Conservation (phyloP, 2,797 vertebrate genomes). For the Tamandua tetradactyla region DNA sequence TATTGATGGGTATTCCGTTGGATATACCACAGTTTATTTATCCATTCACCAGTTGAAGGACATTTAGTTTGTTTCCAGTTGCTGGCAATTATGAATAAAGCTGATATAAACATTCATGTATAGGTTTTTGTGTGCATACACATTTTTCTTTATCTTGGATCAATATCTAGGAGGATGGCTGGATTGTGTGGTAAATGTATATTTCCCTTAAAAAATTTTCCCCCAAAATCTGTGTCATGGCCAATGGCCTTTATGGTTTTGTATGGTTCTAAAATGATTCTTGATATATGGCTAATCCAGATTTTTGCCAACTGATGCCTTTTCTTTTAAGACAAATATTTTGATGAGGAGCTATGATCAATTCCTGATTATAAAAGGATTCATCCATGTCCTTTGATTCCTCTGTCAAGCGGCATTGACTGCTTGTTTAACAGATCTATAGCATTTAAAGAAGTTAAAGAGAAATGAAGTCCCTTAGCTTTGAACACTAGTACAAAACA, state of each 20-base stretch:
- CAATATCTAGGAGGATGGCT: background rate
- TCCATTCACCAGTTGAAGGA: background rate
- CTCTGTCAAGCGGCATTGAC: background rate
- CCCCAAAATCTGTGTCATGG: background rate
- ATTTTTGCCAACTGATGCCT: background rate
- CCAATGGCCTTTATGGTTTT: background rate
- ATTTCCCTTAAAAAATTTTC: background rate
- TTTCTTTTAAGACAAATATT: slow-evolving; percentile 7
- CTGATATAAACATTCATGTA: background rate
- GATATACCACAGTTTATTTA: background rate
- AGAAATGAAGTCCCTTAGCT: background rate
- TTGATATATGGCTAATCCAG: background rate
- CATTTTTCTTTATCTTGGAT: background rate
- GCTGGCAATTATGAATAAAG: background rate
- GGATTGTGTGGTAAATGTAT: background rate
- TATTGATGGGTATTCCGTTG: background rate
- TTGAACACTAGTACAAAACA: slow-evolving; percentile 16
- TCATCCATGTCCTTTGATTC: background rate
- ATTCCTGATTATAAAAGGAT: background rate
- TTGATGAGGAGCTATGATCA: slow-evolving; percentile 18
- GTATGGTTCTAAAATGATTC: background rate
- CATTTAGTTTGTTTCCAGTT: background rate
- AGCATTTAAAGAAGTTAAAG: slow-evolving; percentile 19
- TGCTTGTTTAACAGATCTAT: background rate
- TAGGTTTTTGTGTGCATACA: background rate